Evolutionary conservation across 2,888 invertebrate species (phyloP).

Genomic region (Sipunculus nudus): DNA sequence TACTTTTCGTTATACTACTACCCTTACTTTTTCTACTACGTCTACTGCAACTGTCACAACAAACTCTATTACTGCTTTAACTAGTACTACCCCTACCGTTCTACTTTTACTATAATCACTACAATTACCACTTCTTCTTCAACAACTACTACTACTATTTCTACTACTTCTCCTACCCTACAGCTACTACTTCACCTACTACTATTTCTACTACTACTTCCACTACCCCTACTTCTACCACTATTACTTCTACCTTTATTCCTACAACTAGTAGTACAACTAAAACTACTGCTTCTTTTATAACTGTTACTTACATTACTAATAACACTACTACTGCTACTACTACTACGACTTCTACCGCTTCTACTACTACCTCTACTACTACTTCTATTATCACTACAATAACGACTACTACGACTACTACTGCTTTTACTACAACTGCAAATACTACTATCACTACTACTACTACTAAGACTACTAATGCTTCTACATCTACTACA

Average conservation of each 20-base stretch:
- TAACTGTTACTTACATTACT: not conserved
- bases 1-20: too few species aligned
- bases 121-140: not conserved
- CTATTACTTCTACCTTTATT: not conserved
- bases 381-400: not conserved
- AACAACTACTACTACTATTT: not conserved
- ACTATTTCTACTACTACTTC: not conserved
- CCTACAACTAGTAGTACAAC: slow-evolving; percentile 1
- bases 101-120: not conserved
- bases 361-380: not conserved
- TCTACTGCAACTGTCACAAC: not conserved
- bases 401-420: not conserved
- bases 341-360: not conserved
- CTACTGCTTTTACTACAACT: not conserved
- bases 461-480: too few species aligned
- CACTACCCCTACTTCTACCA: too few species aligned
- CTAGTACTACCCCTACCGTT: not conserved
- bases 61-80: not conserved
- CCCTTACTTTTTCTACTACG: too few species aligned
- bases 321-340: not conserved
- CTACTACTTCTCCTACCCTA: not conserved
- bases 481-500: not conserved
- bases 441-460: not conserved
- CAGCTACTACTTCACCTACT: not conserved
- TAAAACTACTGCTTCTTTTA: not conserved